These are phyloP conservation scores for Montipora sp. DNA, from an alignment of 64 coral and sea anemone genomes.

Conservation along the genomic window DNA sequence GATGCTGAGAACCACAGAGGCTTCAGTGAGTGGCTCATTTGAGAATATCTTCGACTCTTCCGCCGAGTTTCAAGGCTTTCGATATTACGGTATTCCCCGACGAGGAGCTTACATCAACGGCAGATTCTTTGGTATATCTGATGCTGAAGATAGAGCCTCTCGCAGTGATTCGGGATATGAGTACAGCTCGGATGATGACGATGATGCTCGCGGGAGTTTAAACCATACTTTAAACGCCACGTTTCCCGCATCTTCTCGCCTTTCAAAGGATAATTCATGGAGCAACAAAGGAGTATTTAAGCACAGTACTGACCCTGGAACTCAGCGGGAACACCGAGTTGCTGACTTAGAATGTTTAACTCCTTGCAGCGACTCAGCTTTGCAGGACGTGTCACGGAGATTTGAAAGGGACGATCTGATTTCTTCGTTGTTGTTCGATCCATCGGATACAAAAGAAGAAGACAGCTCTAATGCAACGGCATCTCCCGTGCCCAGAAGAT, in stretches of 20 bases:
- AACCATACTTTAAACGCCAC: background rate
- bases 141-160: background rate
- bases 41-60: background rate
- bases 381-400: background rate
- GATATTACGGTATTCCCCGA: background rate
- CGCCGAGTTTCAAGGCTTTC: background rate
- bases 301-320: slow-evolving; percentile 14
- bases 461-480: background rate
- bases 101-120: slow-evolving; percentile 17
- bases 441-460: background rate
- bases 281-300: slow-evolving; percentile 27
- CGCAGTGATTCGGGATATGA: slow-evolving; percentile 41
- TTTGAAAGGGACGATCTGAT: background rate
- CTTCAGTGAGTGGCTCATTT: background rate
- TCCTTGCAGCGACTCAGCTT: background rate
- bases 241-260: background rate
- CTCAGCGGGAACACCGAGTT: background rate
- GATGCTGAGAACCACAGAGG: background rate
- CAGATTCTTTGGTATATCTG: slow-evolving; percentile 9
- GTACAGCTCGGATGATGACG: slow-evolving; percentile 53
- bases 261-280: background rate
- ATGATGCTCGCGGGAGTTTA: background rate
- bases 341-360: background rate
- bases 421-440: background rate
- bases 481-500: too few species aligned